These are phyloP conservation scores for Nebria ingens DNA, from an alignment of 1,140 invertebrate genomes.

Conservation along the genomic window DNA sequence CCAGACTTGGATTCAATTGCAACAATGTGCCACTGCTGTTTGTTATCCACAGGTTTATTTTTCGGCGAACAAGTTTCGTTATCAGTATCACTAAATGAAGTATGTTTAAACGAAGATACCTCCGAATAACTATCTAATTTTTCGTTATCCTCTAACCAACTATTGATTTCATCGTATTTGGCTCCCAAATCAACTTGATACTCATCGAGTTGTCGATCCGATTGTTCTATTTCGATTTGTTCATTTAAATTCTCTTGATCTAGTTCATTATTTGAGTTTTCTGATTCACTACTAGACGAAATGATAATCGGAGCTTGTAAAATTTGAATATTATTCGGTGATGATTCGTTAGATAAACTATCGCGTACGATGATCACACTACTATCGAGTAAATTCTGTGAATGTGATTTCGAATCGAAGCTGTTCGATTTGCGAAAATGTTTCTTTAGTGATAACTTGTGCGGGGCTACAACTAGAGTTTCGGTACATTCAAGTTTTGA, in stretches of 20 bases:
- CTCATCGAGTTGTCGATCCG: background rate
- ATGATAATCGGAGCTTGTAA: background rate
- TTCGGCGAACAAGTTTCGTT: constrained; percentile 14
- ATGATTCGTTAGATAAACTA: background rate
- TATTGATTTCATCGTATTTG: background rate
- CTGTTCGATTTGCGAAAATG: constrained; percentile 22
- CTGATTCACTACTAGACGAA: background rate
- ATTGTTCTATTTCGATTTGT: too few species aligned
- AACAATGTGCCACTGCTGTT: constrained; percentile 10
- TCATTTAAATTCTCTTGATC: background rate
- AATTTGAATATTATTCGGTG: background rate
- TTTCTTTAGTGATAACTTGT: constrained; percentile 25
- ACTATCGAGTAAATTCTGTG: background rate
- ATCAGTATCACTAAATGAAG: constrained; percentile 17
- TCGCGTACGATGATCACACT: background rate
- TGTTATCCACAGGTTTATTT: constrained; percentile 12
- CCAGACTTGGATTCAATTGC: background rate
- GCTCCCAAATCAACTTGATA: background rate
- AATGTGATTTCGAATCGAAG: constrained; percentile 18
- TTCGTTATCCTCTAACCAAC: background rate
- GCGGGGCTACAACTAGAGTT: constrained; percentile 22
- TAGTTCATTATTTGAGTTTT: background rate
- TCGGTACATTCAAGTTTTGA: too few species aligned
- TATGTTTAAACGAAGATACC: constrained; percentile 11
- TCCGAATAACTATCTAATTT: constrained; percentile 1